Evolutionary conservation across 2,113 vertebrate species (phyloP).

Genomic region (Epinephelus lanceolatus): DNA sequence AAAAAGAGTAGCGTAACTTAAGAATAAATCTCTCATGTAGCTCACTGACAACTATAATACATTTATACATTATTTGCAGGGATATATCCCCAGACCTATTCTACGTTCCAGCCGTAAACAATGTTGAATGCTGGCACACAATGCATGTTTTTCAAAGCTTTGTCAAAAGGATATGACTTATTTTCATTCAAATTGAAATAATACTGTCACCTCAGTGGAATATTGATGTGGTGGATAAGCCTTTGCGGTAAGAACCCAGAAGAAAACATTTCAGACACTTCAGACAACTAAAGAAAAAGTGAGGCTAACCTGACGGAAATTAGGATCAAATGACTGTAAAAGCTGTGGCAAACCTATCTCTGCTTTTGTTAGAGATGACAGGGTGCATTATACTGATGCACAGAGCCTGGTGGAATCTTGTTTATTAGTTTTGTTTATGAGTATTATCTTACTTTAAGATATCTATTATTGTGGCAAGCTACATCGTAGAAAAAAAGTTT

Average conservation of each 20-base stretch:
- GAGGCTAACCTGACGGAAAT: conserved; percentile 46
- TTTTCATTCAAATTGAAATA: conserved; percentile 91
- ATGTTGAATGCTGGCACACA: conserved; percentile 72
- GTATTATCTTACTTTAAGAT: not conserved
- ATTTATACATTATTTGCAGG: conserved; percentile 86
- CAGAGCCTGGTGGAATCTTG: not conserved
- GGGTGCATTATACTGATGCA: not conserved
- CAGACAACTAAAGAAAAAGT: conserved; percentile 10
- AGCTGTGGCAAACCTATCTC: conserved; percentile 11
- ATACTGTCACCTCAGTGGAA: conserved; percentile 76
- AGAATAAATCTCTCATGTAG: conserved; percentile 84
- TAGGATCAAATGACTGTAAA: conserved; percentile 50
- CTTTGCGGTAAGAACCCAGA: conserved; percentile 44
- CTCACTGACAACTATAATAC: conserved; percentile 88
- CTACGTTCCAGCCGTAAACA: conserved; percentile 76
- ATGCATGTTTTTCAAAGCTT: conserved; percentile 91
- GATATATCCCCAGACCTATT: conserved; percentile 82
- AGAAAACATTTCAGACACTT: conserved; percentile 66
- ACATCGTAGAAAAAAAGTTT: too few species aligned
- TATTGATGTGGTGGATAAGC: conserved; percentile 53
- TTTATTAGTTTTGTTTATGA: not conserved
- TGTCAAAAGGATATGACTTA: conserved; percentile 88
- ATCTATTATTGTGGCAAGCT: not conserved
- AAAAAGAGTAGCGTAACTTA: conserved; percentile 78
- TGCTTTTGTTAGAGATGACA: conserved; percentile 22